Evolutionary conservation across 2,888 invertebrate genomes (phyloP), one percentile per base, ranked within the genome.

Genomic region (Stegophylla sp.): DNA sequence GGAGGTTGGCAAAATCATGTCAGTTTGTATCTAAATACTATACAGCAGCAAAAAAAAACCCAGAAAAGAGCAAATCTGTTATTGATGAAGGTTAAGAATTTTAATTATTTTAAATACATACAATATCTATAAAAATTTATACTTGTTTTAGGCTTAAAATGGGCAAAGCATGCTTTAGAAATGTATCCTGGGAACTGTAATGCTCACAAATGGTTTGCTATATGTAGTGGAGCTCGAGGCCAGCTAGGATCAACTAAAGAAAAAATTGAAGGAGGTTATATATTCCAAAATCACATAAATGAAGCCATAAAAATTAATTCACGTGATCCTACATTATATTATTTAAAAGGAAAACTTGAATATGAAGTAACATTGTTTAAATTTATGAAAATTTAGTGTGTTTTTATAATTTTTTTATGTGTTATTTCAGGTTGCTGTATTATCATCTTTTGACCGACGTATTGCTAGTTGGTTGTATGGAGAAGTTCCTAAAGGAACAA

Each of bases 191-290:
- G 87, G 26, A 87, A 89, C 84, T 87, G 89, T 0, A 89, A 91
- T 84, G 89, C 90, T 20, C 92, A 92, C 86, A 93, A 93, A 86
- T 93, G 93, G 92, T 90, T 88, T 86, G 93, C 92, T 2, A 90
- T 93, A 69, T 88, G 92, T 17, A 85, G 92, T 69, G 92, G 92
- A 20, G 87, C 88, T 67, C 86, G 90, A 73, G 89, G 89, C 45
- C 90, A 91, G 81, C 90, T 88, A 85, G 88, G 90, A 76, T 87
- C 90, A 0, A 88, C 88, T 3, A 90, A 90, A 85, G 91, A 92
- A 61, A 91, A 90, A 86, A 91, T 93, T 72, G 86, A 88, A 83
- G 90, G 90, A 86, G 92, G 92, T 0, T 88, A 88, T 84, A 84
- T 87, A 28, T 93, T 92, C 85, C 92, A 91, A 86, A 87, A 90